Evolutionary conservation across 2,888 invertebrate species (phyloP), one percentile per base, ranked within the genome.

Genomic region (Scrobipalpa atriplicella): DNA sequence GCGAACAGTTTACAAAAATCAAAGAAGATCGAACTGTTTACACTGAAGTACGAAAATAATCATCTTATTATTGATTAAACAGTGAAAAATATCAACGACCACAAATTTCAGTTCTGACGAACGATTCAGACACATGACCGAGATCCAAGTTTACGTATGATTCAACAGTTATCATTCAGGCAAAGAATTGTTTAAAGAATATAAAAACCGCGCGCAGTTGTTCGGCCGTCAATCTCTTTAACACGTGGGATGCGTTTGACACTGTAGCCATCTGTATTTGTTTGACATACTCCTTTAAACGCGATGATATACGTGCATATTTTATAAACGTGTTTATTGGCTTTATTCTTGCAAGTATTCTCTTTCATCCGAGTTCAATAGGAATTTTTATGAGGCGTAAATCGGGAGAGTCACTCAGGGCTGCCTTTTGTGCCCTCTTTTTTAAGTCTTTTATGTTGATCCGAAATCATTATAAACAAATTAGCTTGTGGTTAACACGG

Each of bases 131-230:
- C 77, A 72, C 72, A 77, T 80, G 84, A 82, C 83, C 82, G 83
- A 80, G 74, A 77, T 85, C 76, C 74, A 77, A 79, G 84, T 81
- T 78, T 81, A 83, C 73, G 68, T 70, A 72, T 81, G 86, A 84
- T 72, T 84, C 79, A 83, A 71, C 65, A 71, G 63, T 75, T 75
- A 73, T 71, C 76, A 72, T 76, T 72, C 74, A 69, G 70, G 82
- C 80, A 81, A 81, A 78, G 76, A 79, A 72, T 29, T 75, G 73
- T 52, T 1, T 18, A 51, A 51, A 51, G 18, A 51, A 71, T 76
- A 73, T 69, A 74, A 77, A 73, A 73, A 71, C 68, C 72, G 65
- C 67, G 67, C 71, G 62, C 83, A 85, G 84, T 84, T 84, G 83
- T 79, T 79, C 70, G 69, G 62, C 68, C 79, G 77, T 84, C 81